Conservation (phyloP, 2,888 invertebrate genomes). For the Adelognathus sp. region DNA sequence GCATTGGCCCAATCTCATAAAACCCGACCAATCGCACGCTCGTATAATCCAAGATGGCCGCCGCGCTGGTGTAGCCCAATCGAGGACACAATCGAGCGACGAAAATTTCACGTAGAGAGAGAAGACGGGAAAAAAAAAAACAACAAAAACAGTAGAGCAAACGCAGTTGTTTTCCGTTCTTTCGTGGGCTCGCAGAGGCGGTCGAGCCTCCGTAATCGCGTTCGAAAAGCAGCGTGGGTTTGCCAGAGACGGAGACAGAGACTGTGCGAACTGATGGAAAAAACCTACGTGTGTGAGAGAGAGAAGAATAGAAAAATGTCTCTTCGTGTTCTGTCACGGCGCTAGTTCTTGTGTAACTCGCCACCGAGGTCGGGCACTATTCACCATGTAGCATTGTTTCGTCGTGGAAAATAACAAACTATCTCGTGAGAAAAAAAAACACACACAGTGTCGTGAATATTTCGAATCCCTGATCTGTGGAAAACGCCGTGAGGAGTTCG, state of each 20-base stretch:
- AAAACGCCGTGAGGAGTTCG: neutral
- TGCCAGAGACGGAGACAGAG: no score
- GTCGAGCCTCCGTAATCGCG: neutral
- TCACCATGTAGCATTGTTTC: neutral
- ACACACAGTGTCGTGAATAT: no score
- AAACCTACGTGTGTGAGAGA: neutral
- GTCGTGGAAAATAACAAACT: neutral
- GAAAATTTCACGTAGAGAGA: neutral
- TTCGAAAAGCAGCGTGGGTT: neutral
- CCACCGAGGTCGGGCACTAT: constrained; percentile 13
- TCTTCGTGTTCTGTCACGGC: constrained; percentile 49
- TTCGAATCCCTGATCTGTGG: no score
- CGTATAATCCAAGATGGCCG: constrained; percentile 49
- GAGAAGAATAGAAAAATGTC: neutral
- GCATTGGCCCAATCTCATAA: neutral
- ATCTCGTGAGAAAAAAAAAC: neutral
- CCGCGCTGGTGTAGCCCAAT: constrained; percentile 38
- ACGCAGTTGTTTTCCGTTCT: neutral
- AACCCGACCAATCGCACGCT: constrained; percentile 25
- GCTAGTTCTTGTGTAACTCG: constrained; percentile 56
- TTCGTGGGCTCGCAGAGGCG: neutral
- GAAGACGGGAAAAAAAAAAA: neutral
- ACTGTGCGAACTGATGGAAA: no score
- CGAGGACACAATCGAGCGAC: constrained; percentile 36
- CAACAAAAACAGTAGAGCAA: neutral